Conservation (phyloP, 1,140 invertebrate species). For the Neelides sp. region DNA sequence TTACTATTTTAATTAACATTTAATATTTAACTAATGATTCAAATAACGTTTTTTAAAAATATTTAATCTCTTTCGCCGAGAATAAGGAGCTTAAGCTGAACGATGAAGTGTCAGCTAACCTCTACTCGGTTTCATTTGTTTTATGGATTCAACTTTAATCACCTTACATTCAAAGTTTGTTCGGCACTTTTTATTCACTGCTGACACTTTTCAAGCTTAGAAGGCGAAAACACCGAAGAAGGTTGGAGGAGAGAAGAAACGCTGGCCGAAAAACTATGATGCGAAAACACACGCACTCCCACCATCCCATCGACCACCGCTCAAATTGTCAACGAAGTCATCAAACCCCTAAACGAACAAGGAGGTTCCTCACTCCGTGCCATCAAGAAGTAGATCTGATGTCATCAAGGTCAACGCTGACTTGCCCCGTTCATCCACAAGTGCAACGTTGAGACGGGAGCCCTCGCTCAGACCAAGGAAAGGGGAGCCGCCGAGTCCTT, state of each 20-base stretch:
- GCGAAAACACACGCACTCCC: conserved; percentile 18
- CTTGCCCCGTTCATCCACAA: conserved; percentile 48
- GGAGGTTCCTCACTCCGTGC: conserved; percentile 47
- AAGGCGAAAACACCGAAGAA: conserved; percentile 8
- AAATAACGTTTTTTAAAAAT: no score
- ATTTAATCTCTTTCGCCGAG: no score
- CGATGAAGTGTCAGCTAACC: no score
- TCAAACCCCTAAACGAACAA: conserved; percentile 46
- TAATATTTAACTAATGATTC: no score
- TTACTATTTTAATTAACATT: no score
- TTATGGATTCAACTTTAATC: no score
- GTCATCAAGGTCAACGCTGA: conserved; percentile 47
- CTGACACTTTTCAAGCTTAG: background rate
- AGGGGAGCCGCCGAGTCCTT: conserved; percentile 49
- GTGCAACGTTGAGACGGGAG: conserved; percentile 43
- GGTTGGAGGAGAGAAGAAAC: conserved; percentile 7
- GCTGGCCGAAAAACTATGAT: conserved; percentile 2
- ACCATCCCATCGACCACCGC: no score
- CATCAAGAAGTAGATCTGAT: conserved; percentile 50
- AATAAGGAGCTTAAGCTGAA: no score
- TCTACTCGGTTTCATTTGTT: no score
- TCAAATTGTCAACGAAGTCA: conserved; percentile 40
- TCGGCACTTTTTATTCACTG: no score
- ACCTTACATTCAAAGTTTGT: no score
- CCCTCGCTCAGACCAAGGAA: conserved; percentile 47